Conservation (phyloP, 2,113 vertebrate genomes). For the Callopanchax toddi region DNA sequence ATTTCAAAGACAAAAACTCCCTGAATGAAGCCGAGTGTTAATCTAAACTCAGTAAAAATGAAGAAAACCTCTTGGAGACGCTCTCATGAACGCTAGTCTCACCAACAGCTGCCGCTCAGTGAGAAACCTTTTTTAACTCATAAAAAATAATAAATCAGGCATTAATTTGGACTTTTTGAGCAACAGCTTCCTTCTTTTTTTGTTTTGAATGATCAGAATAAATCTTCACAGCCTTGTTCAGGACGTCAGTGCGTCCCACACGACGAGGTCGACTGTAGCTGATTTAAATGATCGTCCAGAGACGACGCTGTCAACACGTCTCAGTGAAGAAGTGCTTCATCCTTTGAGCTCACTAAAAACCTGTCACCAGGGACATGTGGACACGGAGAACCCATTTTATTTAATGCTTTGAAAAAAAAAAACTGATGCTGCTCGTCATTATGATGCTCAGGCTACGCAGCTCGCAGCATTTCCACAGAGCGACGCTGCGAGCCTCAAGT, state of each 20-base stretch:
- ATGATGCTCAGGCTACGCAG: background rate
- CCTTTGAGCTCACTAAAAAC: slow-evolving; percentile 29
- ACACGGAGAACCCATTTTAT: slow-evolving; percentile 53
- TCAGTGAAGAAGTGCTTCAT: slow-evolving; percentile 16
- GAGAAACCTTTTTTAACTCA: too few relatives aligned
- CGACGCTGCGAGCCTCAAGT: slow-evolving; percentile 17
- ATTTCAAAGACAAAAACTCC: background rate
- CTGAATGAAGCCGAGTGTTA: background rate
- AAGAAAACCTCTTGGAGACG: too few relatives aligned
- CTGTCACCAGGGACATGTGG: slow-evolving; percentile 21
- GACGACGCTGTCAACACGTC: slow-evolving; percentile 50
- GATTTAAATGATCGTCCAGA: slow-evolving; percentile 12
- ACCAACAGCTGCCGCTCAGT: too few relatives aligned
- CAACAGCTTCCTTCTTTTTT: background rate
- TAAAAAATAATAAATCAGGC: too few relatives aligned
- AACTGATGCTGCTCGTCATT: slow-evolving; percentile 56
- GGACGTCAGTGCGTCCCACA: slow-evolving; percentile 12
- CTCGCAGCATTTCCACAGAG: too few relatives aligned
- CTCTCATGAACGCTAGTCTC: too few relatives aligned
- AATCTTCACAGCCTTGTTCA: too few relatives aligned
- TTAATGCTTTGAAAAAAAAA: slow-evolving; percentile 49
- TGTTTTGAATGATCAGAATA: background rate
- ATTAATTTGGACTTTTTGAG: background rate
- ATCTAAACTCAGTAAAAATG: too few relatives aligned
- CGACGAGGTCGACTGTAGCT: background rate